Conservation (phyloP, 1,140 invertebrate genomes). For the Lysiphlebus fabarum region DNA sequence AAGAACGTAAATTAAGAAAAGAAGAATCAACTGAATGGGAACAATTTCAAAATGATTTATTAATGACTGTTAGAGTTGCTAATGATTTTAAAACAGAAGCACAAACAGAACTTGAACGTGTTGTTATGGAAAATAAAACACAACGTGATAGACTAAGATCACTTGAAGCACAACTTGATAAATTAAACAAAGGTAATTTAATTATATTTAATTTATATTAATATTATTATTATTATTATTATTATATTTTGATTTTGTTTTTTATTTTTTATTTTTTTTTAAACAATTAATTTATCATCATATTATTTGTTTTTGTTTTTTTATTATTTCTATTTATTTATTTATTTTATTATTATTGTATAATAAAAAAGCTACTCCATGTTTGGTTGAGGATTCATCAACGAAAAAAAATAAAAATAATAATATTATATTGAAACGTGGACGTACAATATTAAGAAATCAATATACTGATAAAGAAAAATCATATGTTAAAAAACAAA, state of each 20-base stretch:
- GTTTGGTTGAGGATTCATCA: constrained; percentile 21
- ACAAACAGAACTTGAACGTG: constrained; percentile 75
- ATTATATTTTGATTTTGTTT: background rate
- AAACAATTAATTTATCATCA: too few relatives aligned
- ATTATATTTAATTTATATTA: constrained; percentile 4
- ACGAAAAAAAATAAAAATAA: constrained; percentile 13
- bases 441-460: constrained; percentile 41
- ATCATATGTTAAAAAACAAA: background rate
- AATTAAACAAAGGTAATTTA: constrained; percentile 64
- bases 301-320: too few relatives aligned
- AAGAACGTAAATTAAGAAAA: constrained; percentile 60
- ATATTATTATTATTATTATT: background rate
- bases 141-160: constrained; percentile 73
- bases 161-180: constrained; percentile 78
- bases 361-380: background rate
- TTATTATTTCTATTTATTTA: too few relatives aligned
- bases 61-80: constrained; percentile 89
- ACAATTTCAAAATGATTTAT: constrained; percentile 87
- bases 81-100: constrained; percentile 92
- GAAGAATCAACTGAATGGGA: constrained; percentile 82
- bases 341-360: too few relatives aligned
- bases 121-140: constrained; percentile 77
- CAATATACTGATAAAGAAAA: background rate
- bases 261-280: too few relatives aligned
- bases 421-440: constrained; percentile 40